Evolutionary conservation across 2,797 vertebrate species (phyloP).

Genomic region (Adrianichthys oophorus): DNA sequence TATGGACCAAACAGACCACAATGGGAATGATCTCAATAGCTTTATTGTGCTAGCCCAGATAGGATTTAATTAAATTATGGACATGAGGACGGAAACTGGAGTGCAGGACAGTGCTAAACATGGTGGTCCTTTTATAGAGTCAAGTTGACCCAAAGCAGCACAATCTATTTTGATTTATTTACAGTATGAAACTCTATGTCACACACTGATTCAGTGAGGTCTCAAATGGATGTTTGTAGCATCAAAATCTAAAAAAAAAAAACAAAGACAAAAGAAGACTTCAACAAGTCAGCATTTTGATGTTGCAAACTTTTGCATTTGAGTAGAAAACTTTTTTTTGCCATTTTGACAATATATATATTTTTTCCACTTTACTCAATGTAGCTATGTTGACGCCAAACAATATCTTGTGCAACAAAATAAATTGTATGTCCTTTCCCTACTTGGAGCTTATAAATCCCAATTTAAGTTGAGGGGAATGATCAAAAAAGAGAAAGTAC

Average conservation of each 20-base stretch:
- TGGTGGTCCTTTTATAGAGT: slow-evolving; percentile 7
- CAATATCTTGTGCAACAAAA: too few relatives aligned
- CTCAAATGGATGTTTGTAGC: not conserved
- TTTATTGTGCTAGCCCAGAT: slow-evolving; percentile 57
- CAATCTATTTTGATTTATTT: slow-evolving; percentile 4
- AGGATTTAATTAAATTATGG: slow-evolving; percentile 72
- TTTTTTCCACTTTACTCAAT: too few relatives aligned
- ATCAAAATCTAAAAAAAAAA: not conserved
- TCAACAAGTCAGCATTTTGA: too few relatives aligned
- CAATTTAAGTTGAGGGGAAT: too few relatives aligned
- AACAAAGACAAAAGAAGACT: not conserved
- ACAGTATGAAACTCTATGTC: not conserved
- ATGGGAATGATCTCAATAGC: slow-evolving; percentile 65
- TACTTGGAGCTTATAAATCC: too few relatives aligned
- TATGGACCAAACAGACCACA: slow-evolving; percentile 58
- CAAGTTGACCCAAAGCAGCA: slow-evolving; percentile 16
- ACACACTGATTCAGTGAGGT: not conserved
- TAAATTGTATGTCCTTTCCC: too few relatives aligned
- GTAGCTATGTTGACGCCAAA: too few relatives aligned
- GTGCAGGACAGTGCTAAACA: slow-evolving; percentile 35
- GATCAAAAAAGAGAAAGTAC: too few relatives aligned
- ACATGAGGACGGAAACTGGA: slow-evolving; percentile 10
- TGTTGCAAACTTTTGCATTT: too few relatives aligned
- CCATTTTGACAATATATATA: too few relatives aligned
- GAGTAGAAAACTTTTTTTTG: too few relatives aligned